Base-by-base conservation (phyloP, 92 coral and sea anemone genomes). In the Porites cylindrica region DNA sequence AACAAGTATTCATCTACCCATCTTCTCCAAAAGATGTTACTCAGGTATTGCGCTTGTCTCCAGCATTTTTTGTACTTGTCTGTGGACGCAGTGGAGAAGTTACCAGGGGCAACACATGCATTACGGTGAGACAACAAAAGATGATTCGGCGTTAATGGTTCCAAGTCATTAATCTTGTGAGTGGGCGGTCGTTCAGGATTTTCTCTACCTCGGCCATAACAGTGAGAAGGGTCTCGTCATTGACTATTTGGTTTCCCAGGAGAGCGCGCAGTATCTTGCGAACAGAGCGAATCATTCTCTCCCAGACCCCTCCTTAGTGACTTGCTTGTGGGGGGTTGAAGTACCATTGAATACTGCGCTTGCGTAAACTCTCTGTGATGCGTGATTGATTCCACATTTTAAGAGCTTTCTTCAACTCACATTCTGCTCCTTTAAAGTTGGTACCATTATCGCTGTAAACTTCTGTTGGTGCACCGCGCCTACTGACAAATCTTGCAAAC, bases 301-400 rank as follows among this genome's bases (percentile, higher is more conserved):
- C 92, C 89, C 92, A 89, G 56, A 89, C n/a, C 92, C 4, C 92
- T 12, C 92, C 88, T 14, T 78, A 56, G 66, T 83, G 88, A 51
- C 88, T 89, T 29, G 92, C 92, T 24, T 72, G 52, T n/a, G n/a
- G 92, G 92, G 38, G 51, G 18, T 72, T 76, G n/a, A 89, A 89
- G 32, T 83, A 63, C 92, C 92, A 89, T 47, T 84, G 58, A 6
- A 83, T 77, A n/a, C 88, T 70, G 73, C 56, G 70, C 67, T 76
- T 58, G 32, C 79, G n/a, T 29, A 82, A 26, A 13, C 72, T 51
- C 54, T 88, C 73, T 66, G 8, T 14, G 20, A 86, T 86, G 51
- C 26, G 79, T 6, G 75, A 14, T 47, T 68, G 78, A 62, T 88
- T 82, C 88, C 88, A 82, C 72, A 7, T 64, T 70, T 88, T 51